phyloP scores from a whole-genome alignment of 2,797 vertebrate species.

The Argya squamiceps region DNA sequence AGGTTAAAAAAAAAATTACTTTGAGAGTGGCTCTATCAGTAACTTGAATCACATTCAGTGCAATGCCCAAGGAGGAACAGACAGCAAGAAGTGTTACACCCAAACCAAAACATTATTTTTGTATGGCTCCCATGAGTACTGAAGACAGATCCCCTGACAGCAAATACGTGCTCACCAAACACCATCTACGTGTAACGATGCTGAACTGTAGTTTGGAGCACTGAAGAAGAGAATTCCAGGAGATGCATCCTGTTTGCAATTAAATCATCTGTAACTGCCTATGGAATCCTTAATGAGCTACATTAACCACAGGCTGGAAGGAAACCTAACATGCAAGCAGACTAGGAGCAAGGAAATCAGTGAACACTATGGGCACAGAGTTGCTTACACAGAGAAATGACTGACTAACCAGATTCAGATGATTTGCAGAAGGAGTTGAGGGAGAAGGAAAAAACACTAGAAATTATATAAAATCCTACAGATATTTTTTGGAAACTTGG shows the following conservation, averaged over 20 bases:
- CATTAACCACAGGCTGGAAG: background rate
- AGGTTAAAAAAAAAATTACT: background rate
- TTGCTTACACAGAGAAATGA: background rate
- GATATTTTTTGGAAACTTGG: background rate
- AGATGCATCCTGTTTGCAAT: background rate
- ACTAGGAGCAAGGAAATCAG: background rate
- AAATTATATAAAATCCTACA: background rate
- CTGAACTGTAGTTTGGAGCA: background rate
- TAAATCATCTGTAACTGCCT: conserved; percentile 29
- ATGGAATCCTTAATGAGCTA: background rate
- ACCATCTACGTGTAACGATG: background rate
- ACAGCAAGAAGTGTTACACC: conserved; percentile 22
- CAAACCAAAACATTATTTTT: conserved; percentile 25
- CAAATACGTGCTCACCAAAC: conserved; percentile 32
- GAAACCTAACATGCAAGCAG: background rate
- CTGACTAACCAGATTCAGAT: background rate
- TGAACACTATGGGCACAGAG: background rate
- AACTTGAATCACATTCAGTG: conserved; percentile 15
- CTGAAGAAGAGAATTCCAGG: background rate
- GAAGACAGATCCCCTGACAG: conserved; percentile 27
- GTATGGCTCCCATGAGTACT: conserved; percentile 5
- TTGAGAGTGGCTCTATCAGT: background rate
- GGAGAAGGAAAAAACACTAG: background rate
- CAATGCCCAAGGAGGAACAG: background rate
- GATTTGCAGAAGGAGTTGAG: background rate